Base-by-base conservation (phyloP, 1,140 invertebrate genomes). In the Drosophila quadrilineata region DNA sequence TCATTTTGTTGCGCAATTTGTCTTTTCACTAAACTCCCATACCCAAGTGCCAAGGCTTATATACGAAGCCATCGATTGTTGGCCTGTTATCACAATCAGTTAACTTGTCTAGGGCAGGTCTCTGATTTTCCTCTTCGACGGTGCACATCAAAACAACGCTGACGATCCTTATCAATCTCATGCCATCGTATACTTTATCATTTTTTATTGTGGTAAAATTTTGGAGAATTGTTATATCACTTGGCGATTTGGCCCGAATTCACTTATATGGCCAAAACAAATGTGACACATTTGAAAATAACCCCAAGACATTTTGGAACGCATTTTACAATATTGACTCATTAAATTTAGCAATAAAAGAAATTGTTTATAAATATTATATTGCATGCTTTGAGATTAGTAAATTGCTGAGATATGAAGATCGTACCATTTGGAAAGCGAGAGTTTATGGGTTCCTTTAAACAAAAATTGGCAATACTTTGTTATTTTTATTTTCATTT, bases 151-250 rank as follows among this genome's bases (percentile, higher is more conserved):
- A 6, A 22, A 17, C 46, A 22, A 53, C 52, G 43, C 29, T 28
- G 28, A 49, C 1, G 45, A 43, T 29, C 33, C 58, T 80, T 72
- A 82, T 82, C 75, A 35, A 17, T 22, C 16, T 29, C 22, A 16
- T 67, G n/a, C 64, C 62, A 36, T 12, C 46, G 33, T 35, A 54
- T 40, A 48, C 21, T 62, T 52, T 49, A 28, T n/a, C n/a, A n/a
- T n/a, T n/a, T 28, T 65, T 72, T 76, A 76, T 53, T 35, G 8
- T 49, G 50, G 59, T 31, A 1, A 60, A 60, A 54, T 76, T 76
- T 76, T 26, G 72, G 36, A 9, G 72, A 69, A 72, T 65, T 21
- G 31, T 53, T 43, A 54, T 80, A 72, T 53, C 33, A 62, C 28
- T 53, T 9, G 16, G 36, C 24, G 26, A 58, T 35, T 24, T 54